A percentile compares a stretch with the other conserved stretches of the same genome.
These are phyloP conservation scores for Saccostrea cuccullata DNA, from an alignment of 1,140 invertebrate genomes.

Conservation along the genomic window DNA sequence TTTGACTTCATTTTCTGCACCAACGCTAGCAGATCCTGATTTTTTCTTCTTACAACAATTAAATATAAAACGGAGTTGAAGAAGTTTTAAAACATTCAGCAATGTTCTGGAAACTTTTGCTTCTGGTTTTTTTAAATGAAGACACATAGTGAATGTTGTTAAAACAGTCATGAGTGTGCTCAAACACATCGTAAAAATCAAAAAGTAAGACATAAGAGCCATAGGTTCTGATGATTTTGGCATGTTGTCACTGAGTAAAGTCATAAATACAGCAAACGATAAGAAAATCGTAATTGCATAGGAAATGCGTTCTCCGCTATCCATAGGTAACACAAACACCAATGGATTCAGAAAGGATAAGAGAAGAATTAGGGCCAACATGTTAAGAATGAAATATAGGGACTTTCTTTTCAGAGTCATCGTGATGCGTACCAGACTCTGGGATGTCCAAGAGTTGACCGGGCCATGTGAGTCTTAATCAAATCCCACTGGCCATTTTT, in stretches of 20 bases:
- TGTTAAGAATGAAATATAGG: conserved; percentile 49
- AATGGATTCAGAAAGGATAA: conserved; percentile 52
- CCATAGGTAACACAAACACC: conserved; percentile 57
- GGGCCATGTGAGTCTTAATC: neutral
- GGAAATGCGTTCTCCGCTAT: conserved; percentile 61
- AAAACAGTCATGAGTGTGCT: neutral
- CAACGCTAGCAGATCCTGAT: neutral
- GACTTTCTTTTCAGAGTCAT: conserved; percentile 72
- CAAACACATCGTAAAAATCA: conserved; percentile 8
- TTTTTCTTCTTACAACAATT: neutral
- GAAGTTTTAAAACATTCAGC: neutral
- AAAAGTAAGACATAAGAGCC: conserved; percentile 69
- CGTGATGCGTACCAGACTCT: conserved; percentile 73
- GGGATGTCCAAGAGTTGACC: neutral
- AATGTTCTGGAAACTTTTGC: neutral
- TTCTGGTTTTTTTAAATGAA: neutral
- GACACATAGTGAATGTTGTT: conserved; percentile 11
- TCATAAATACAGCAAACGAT: conserved; percentile 71
- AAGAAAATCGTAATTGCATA: conserved; percentile 59
- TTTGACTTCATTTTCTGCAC: neutral
- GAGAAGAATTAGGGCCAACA: conserved; percentile 52
- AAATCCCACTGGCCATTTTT: conserved; percentile 40
- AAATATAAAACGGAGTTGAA: neutral
- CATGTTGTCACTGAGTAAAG: conserved; percentile 81
- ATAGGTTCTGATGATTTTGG: conserved; percentile 81